Base-by-base conservation (phyloP, 2,797 vertebrate species). In the Valencia hispanica region DNA sequence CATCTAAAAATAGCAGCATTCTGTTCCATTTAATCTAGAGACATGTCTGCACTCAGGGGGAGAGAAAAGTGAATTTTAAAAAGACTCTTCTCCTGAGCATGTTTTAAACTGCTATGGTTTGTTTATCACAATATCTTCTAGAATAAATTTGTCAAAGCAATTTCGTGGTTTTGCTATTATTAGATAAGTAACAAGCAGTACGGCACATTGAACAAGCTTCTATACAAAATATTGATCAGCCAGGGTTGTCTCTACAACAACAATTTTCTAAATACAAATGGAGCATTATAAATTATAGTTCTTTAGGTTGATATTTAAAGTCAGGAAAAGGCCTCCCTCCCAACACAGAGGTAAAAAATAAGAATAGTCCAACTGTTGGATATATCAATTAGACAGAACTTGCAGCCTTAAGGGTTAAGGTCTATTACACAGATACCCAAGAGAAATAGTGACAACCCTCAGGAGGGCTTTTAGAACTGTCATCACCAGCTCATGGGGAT, bases 361-460 rank as follows among this genome's bases (percentile, higher is more conserved):
- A 15, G 68, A 83, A 74, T 83, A 61, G 79, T 80, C 81, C 75
- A 84, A 74, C 68, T 88, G 79, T 47, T 79, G 74, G 70, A 87
- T 90, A 70, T 86, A 86, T 90, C 88, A 93, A 92, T 95, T 93
- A 94, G 74, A 17, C 69, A 86, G 80, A 91, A 84, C 80, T 18
- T 75, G 84, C 84, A 90, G 81, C 87, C 86, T 73, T 91, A 87
- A 88, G 75, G 74, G 59, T 78, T 73, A 79, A 69, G 86, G 89
- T 88, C 87, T 87, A 89, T 83, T 92, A 78, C 73, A 85, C 88
- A 80, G 63, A 69, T 70, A 59, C 90, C 73, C 91, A 3, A 47
- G 83, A 88, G 91, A 76, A 77, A 72, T 47, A 8, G 45, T 78
- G 83, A 83, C 78, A 84, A 73, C 39, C 75, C 92, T 84, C 91